Evolutionary conservation across 1,140 invertebrate species (phyloP), one percentile per base, ranked within the genome.

Genomic region (Euwallacea similis): DNA sequence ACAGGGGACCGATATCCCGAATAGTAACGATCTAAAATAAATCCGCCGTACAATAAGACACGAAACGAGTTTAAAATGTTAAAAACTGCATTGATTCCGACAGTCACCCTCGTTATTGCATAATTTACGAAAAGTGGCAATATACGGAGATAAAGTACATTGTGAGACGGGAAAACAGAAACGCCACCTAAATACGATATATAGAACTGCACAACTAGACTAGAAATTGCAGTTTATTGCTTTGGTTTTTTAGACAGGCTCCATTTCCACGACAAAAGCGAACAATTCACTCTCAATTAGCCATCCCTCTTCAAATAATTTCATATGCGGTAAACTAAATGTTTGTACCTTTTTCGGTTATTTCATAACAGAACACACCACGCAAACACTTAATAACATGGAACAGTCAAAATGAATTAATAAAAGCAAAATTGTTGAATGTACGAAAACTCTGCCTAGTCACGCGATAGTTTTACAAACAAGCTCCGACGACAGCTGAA

Each of bases 31-130:
- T 59, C 43, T 59, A 47, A 67, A 59, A 67, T 67, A 67, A 59
- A 33, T 54, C 55, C 53, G 54, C 58, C 66, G 66, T 67, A 67
- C 41, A 33, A 60, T 47, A 58, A 67, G 54, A 67, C 41, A 59
- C n/a, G 66, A 58, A 67, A 67, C 66, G 66, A 59, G 66, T 67
- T 67, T 67, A 67, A 67, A 67, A 59, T 67, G 66, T 67, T 67
- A 67, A 67, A 33, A 67, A 15, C 55, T 67, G 66, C 66, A 67
- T 67, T 67, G 66, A 67, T 67, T 67, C 56, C 66, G 66, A 67
- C 66, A 59, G 66, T 67, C 66, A 59, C 66, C 58, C 66, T 58
- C 54, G 66, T 67, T 67, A 67, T 67, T 67, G 66, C 66, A 67
- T 67, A 67, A 67, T 67, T 67, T 67, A 67, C 66, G 66, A 67